Evolutionary conservation across 2,113 vertebrate species (phyloP), one percentile per base, ranked within the genome.

Genomic region (Tragelaphus buxtoni): DNA sequence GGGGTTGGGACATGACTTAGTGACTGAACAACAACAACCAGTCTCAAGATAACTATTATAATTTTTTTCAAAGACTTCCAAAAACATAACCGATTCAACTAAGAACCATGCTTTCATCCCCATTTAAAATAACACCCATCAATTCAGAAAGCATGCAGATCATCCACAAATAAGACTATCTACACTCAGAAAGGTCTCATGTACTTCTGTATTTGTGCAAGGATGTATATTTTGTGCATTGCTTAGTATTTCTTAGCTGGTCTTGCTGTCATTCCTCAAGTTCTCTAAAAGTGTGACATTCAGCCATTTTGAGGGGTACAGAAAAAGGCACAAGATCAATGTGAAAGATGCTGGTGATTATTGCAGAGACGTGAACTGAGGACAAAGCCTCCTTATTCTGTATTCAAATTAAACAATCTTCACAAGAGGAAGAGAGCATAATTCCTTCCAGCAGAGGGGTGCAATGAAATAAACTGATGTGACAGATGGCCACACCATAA

Each of bases 401-500:
- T 53, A 84, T 85, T 95, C 32, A 89, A 93, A 88, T 94, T 88
- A 91, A 96, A 81, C 89, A 95, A 87, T 87, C 60, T 89, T 91
- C 74, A 72, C 26, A 32, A 84, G 49, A 92, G 39, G 49, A 97
- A 45, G 32, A 93, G 81, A 72, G 49, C 47, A 17, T 87, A 85
- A 74, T 61, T 93, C 49, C 61, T 97, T 53, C 80, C 76, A n/a
- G n/a, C 35, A 95, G 42, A 93, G 65, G 85, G 58, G 26, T 80
- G 30, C 87, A 82, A 61, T 94, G 90, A 92, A 74, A 60, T 96
- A 96, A 98, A 79, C 77, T 61, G 81, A 88, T 90, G 56, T 93
- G 91, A 94, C 96, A 97, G 97, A 95, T 95, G 90, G 93, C 56
- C 79, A 92, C 20, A 45, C 83, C 47, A 72, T 55, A 81, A 88